These are phyloP conservation scores for Chrysogorgia sp. DNA, from an alignment of 92 coral and sea anemone genomes.

Conservation along the genomic window DNA sequence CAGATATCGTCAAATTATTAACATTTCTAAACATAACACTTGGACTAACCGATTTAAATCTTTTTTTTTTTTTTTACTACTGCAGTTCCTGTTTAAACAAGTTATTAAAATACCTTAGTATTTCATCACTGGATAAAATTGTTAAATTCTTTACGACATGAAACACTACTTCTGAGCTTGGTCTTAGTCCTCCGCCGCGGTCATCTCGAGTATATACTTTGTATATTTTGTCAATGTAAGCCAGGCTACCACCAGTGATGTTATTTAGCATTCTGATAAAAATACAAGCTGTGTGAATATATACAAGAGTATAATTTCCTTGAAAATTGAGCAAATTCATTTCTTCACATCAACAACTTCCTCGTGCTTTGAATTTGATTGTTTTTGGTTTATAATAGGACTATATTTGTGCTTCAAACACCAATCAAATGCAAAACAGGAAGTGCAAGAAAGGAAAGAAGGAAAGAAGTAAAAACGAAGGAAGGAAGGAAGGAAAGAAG, in stretches of 20 bases:
- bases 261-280: slow-evolving; percentile 73
- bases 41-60: no score
- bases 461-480: no score
- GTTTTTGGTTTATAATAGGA: no score
- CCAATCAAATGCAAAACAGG: no score
- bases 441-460: no score
- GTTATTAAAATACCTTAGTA: slow-evolving; percentile 60
- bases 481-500: no score
- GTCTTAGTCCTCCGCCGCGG: slow-evolving; percentile 51
- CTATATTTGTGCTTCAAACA: no score
- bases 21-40: no score
- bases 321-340: not conserved
- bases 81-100: not conserved
- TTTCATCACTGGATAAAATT: slow-evolving; percentile 79
- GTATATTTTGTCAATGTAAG: slow-evolving; percentile 81
- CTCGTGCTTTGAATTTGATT: no score
- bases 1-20: no score
- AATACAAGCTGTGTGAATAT: not conserved
- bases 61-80: no score
- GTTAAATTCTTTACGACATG: slow-evolving; percentile 76
- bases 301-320: not conserved
- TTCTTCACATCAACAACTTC: slow-evolving; percentile 1
- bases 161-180: slow-evolving; percentile 84
- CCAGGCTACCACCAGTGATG: slow-evolving; percentile 87
- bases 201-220: slow-evolving; percentile 64